Conservation (phyloP, 2,113 vertebrate genomes). For the Sceloporus undulatus region DNA sequence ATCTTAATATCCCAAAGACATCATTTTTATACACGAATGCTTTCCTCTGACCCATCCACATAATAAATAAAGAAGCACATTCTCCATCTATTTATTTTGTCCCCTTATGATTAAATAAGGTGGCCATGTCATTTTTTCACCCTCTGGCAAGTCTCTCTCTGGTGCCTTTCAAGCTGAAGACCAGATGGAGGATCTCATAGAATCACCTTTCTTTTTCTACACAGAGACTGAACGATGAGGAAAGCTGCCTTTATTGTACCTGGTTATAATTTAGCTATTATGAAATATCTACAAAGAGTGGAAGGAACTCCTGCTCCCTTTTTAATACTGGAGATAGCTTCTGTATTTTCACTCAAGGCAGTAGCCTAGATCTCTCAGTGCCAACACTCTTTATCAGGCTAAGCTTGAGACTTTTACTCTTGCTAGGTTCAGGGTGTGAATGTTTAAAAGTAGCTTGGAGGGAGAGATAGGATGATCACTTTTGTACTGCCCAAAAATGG, state of each 20-base stretch:
- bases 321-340: not conserved
- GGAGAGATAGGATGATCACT: not conserved
- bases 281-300: too few species aligned
- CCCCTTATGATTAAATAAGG: constrained; percentile 10
- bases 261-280: not conserved
- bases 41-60: constrained; percentile 9
- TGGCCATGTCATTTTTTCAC: not conserved
- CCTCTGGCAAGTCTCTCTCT: not conserved
- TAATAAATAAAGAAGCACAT: not conserved
- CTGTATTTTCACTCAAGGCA: not conserved
- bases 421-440: not conserved
- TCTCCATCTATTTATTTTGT: not conserved
- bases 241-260: not conserved
- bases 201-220: not conserved
- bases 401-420: not conserved
- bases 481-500: not conserved
- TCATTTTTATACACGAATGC: constrained; percentile 15
- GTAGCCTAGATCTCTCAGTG: too few species aligned
- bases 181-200: not conserved
- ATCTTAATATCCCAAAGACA: constrained; percentile 5
- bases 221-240: not conserved
- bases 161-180: not conserved
- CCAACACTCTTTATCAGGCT: not conserved
- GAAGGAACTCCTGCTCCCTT: too few species aligned
- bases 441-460: not conserved